Base-by-base conservation (phyloP, 2,888 invertebrate species). In the Capitulum mitella region DNA sequence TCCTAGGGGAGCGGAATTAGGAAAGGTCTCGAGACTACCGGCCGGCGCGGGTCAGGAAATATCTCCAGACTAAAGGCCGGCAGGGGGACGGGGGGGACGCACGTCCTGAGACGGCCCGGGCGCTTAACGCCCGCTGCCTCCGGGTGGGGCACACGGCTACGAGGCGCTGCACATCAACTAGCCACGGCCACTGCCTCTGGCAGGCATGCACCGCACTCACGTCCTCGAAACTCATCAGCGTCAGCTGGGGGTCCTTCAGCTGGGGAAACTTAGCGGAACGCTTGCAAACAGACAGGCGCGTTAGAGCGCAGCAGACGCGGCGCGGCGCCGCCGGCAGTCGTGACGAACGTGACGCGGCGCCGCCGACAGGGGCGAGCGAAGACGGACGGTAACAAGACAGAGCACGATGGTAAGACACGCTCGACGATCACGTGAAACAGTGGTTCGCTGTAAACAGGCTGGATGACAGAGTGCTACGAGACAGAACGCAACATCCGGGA, bases 201-300 rank as follows among this genome's bases (percentile, higher is more conserved):
- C 51, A 8, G 22, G n/a, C 58, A 10, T 26, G 1, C 26, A 58
- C n/a, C 0, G 26, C 82, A 89, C 75, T 70, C 70, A 70, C 70
- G 37, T 70, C 70, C 37, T 70, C 37, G 70, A 34, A 70, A 70
- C 16, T 70, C 8, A 70, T 70, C 37, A 70, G 70, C 37, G 37
- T 8, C 3, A 32, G 8, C 22, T 34, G 6, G 1, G 70, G 37
- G 10, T 70, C 37, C 37, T 70, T 70, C 70, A 70, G 70, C 0
- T 70, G 70, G 22, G 70, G 70, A 22, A 16, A 70, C 37, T 37
- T 37, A 37, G 70, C 70, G 1, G 70, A 70, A 16, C 22, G 70
- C 70, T 70, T 37, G 70, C 6, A 19, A 32, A 37, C 22, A 70
- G 26, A 70, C 37, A 70, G 6, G 61, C 32, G 14, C 32, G 61